A percentile compares a stretch with the other conserved stretches of the same genome.
Evolutionary conservation across 1,140 invertebrate species (phyloP).

Genomic region (Drosophila parvula): DNA sequence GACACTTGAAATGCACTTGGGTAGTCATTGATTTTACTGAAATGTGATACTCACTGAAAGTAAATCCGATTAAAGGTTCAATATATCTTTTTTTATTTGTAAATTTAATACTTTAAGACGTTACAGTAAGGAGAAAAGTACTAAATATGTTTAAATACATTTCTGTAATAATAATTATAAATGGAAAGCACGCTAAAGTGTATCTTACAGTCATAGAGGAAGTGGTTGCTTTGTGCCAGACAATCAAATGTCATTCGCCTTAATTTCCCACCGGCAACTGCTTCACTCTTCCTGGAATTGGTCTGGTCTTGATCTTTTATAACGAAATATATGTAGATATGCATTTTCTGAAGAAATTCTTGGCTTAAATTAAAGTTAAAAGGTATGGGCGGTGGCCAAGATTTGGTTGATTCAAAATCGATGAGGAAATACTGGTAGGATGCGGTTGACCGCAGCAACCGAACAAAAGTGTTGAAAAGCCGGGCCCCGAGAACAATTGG

Average conservation of each 20-base stretch:
- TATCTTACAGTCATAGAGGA: too few species aligned
- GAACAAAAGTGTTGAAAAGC: conserved; percentile 60
- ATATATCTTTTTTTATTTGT: too few species aligned
- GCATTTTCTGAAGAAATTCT: not conserved
- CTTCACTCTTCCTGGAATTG: not conserved
- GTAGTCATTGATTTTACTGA: conserved; percentile 15
- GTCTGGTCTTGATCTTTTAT: not conserved
- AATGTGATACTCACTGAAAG: not conserved
- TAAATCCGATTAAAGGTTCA: too few species aligned
- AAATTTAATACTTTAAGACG: too few species aligned
- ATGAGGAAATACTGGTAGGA: conserved; percentile 18
- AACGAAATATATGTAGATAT: conserved; percentile 3
- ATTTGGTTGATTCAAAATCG: conserved; percentile 3
- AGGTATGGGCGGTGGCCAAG: not conserved
- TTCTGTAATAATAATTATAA: too few species aligned
- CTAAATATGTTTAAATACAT: too few species aligned
- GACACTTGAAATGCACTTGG: conserved; percentile 20
- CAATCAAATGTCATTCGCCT: not conserved
- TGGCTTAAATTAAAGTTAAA: conserved; percentile 1
- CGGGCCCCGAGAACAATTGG: conserved; percentile 58
- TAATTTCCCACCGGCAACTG: not conserved
- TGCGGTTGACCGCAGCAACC: conserved; percentile 40
- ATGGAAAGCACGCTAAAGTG: too few species aligned
- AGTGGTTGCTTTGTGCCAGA: not conserved
- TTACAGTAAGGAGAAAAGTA: too few species aligned